Evolutionary conservation across 2,888 invertebrate species (phyloP), one percentile per base, ranked within the genome.

Genomic region (Agrochola lota): DNA sequence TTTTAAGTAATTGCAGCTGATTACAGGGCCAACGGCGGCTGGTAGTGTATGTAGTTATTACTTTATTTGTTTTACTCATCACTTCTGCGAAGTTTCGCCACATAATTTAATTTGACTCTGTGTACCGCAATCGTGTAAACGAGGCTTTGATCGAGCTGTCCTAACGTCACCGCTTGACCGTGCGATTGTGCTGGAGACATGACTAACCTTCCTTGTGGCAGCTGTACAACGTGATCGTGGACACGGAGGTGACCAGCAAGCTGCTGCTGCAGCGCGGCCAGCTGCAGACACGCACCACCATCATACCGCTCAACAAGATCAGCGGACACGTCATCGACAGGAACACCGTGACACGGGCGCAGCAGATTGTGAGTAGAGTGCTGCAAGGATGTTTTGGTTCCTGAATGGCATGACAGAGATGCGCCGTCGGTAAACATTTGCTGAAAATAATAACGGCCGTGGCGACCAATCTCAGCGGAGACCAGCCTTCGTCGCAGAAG

Each of bases 241-340:
- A 99, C 91, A 98, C 98, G 66, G 99, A 99, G 91, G 96, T 97
- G 73, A 98, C 99, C 0, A 98, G 98, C 90, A 99, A 99, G 94
- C 97, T 98, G 92, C 96, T 99, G 83, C 97, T 99, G 76, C 97
- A 99, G 94, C 97, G 97, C 80, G 99, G 99, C 0, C 97, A 98
- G 86, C 96, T 99, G 79, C 98, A 98, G 92, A 96, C 97, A 30
- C 97, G 99, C 78, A 98, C 98, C 74, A 99, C 99, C 75, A 97
- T 99, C 92, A 98, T 99, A 80, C 99, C 99, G 40, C 97, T 99
- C 85, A 99, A 99, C 96, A 98, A 99, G 97, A 99, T 99, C 87
- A 93, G 96, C 49, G 97, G 97, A 0, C 93, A 96, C 83, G 92
- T 96, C 78, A 97, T 99, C 84, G 97, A 98, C 88, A 88, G 92